These are phyloP conservation scores for Idaea aversata DNA, from an alignment of 2,888 invertebrate species.

Conservation along the genomic window DNA sequence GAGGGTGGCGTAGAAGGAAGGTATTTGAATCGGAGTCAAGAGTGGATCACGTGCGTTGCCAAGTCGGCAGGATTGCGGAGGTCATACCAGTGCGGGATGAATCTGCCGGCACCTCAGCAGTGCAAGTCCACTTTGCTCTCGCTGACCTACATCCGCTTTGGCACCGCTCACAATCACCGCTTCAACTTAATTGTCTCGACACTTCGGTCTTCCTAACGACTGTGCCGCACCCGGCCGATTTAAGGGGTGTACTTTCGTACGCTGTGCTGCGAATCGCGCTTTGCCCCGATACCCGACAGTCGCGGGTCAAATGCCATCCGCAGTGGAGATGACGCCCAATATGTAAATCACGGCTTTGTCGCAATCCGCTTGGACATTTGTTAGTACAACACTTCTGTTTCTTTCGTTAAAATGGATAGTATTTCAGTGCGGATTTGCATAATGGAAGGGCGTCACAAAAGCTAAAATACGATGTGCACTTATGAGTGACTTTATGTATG, in stretches of 20 bases:
- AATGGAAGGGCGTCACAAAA: constrained; percentile 42
- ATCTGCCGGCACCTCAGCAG: constrained; percentile 60
- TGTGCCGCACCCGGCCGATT: constrained; percentile 76
- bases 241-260: constrained; percentile 59
- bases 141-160: constrained; percentile 79
- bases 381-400: constrained; percentile 51
- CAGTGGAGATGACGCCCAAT: constrained; percentile 59
- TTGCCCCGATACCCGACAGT: constrained; percentile 28
- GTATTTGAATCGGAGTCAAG: constrained; percentile 34
- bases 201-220: constrained; percentile 78
- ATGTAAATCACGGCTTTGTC: constrained; percentile 61
- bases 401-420: constrained; percentile 40
- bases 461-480: constrained; percentile 47
- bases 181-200: constrained; percentile 80
- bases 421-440: constrained; percentile 35
- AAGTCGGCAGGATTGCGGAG: constrained; percentile 52
- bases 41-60: constrained; percentile 49
- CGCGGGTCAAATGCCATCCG: constrained; percentile 53
- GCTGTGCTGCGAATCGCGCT: constrained; percentile 36
- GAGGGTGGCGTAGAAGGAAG: constrained; percentile 36
- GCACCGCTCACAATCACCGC: constrained; percentile 78
- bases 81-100: constrained; percentile 53
- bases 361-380: constrained; percentile 51
- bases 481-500: constrained; percentile 69
- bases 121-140: constrained; percentile 68